Percentiles rank a stretch among this genome's conserved stretches.
These are phyloP conservation scores for Xiphorhynchus erythropygius DNA, from an alignment of 2,797 vertebrate genomes.

Conservation along the genomic window DNA sequence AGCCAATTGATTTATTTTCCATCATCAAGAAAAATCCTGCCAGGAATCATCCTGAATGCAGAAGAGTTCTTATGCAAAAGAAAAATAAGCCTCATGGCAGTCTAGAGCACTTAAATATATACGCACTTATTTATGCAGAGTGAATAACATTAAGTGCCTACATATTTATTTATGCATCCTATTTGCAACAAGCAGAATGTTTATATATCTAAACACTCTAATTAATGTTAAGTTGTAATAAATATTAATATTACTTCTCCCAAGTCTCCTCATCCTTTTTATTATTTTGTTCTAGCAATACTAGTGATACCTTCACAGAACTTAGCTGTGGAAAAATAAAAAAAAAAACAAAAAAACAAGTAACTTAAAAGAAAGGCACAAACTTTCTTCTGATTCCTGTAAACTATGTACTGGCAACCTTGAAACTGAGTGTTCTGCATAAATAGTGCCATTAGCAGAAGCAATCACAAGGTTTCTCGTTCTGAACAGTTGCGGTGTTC, in stretches of 20 bases:
- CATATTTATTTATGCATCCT: background rate
- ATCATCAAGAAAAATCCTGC: background rate
- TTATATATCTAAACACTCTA: background rate
- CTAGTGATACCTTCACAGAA: background rate
- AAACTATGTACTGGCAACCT: background rate
- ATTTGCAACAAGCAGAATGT: background rate
- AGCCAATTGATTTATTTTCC: background rate
- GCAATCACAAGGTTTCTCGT: conserved; percentile 6
- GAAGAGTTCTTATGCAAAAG: background rate
- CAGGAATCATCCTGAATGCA: background rate
- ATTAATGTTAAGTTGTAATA: background rate
- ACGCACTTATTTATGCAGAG: background rate
- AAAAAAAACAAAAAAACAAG: background rate
- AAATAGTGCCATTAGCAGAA: background rate
- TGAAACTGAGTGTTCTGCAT: background rate
- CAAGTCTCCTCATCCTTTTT: background rate
- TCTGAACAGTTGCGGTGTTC: background rate
- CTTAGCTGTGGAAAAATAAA: background rate
- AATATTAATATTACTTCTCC: background rate
- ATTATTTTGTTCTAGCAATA: background rate
- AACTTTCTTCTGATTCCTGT: background rate
- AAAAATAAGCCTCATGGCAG: background rate
- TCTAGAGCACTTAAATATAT: background rate
- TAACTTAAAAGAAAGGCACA: background rate
- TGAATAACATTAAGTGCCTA: background rate